Conservation (phyloP, 2,797 vertebrate genomes). For the Mus minutoides region DNA sequence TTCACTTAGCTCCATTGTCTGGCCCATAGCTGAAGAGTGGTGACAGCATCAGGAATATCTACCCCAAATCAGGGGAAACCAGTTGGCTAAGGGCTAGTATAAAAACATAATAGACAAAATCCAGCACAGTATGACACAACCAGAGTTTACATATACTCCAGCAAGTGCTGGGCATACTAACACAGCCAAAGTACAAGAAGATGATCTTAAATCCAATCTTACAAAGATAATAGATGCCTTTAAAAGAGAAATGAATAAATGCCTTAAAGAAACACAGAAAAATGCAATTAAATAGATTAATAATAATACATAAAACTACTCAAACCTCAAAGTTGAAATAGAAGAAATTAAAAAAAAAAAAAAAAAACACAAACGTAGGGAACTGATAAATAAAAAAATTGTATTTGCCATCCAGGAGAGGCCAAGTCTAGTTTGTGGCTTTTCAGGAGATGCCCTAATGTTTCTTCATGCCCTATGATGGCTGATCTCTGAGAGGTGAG, state of each 20-base stretch:
- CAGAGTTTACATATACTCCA: no score
- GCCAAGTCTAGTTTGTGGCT: no score
- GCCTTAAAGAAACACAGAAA: neutral
- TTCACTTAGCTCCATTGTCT: neutral
- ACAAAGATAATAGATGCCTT: neutral
- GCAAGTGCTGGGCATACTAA: neutral
- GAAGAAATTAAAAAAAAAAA: no score
- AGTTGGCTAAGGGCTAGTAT: neutral
- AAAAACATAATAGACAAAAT: neutral
- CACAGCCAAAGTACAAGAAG: neutral
- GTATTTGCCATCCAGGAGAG: no score
- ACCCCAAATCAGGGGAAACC: neutral
- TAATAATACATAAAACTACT: neutral
- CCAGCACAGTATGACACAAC: neutral
- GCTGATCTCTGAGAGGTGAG: no score
- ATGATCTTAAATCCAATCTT: neutral
- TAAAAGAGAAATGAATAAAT: neutral
- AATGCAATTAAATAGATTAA: neutral
- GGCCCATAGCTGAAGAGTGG: neutral
- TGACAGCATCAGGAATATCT: neutral
- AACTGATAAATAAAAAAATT: neutral
- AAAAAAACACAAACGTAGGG: neutral
- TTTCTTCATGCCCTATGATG: no score
- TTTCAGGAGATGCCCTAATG: no score
- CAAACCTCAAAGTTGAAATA: neutral